Conservation (phyloP, 2,113 vertebrate genomes). For the Eulemur macaco region DNA sequence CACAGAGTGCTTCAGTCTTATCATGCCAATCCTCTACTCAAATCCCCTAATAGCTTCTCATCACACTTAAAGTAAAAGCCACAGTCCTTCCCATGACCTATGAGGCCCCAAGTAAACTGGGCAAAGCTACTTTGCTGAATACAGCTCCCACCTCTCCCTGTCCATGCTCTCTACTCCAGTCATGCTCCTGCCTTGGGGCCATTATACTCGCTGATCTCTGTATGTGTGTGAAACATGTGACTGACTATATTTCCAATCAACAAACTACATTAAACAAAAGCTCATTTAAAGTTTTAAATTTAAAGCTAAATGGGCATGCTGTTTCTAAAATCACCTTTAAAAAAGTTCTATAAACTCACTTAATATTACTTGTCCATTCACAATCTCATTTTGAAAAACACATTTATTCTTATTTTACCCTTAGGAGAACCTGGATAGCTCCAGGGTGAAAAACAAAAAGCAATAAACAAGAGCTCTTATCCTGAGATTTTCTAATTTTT, state of each 20-base stretch:
- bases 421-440: background rate
- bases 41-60: background rate
- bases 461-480: background rate
- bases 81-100: too few relatives aligned
- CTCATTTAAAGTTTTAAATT: background rate
- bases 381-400: background rate
- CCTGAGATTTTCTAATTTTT: background rate
- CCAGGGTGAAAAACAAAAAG: background rate
- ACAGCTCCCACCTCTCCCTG: background rate
- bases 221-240: background rate
- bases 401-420: background rate
- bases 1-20: background rate
- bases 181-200: background rate
- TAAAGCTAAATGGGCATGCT: background rate
- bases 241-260: background rate
- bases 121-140: background rate
- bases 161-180: background rate
- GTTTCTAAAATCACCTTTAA: background rate
- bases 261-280: background rate
- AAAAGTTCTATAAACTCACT: background rate
- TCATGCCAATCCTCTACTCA: background rate
- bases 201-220: background rate
- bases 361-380: background rate
- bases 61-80: background rate
- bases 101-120: background rate